Base-by-base conservation (phyloP, 2,113 vertebrate genomes). In the Chamaea fasciata region DNA sequence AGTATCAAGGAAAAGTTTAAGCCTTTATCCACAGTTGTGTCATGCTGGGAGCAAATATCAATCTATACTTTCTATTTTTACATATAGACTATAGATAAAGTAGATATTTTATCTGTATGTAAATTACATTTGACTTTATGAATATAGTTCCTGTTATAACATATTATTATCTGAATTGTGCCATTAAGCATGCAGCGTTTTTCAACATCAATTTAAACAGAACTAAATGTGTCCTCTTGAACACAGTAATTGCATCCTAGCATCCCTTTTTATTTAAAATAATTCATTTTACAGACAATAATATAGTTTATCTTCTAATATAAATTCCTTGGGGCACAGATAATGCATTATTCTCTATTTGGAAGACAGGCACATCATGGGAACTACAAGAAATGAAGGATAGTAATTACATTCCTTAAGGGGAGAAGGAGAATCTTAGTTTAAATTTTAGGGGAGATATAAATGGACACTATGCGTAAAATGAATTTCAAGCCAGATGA, bases 271-370 rank as follows among this genome's bases (percentile, higher is more conserved):
- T 81, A 89, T 87, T 92, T 91, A 73, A 92, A 94, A 87, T 91
- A 94, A 92, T 91, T 92, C 65, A 87, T 89, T 94, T 95, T 95
- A 77, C 42, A 73, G 75, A 59, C 39, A 87, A 93, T 92, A 87
- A 91, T 88, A 92, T 80, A 80, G 81, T 89, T 95, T 95, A 94
- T 94, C 84, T 87, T 92, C 84, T 85, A 79, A 92, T 90, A 92
- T 73, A 83, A 83, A 91, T 90, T 95, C 89, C 91, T 87, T 83
- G 67, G 82, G 83, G 89, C 87, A 92, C 50, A 94, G 92, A 94
- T 92, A 91, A 92, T 77, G 56, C 87, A 82, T 96, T 95, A 78
- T 78, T 96, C 74, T 93, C 74, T 73, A 73, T 95, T 92, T 94
- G 46, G 84, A 89, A 95, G 89, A 91, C 59, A 76, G 68, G 46